Percentiles rank a stretch among this genome's conserved stretches.
phyloP scores from a whole-genome alignment of 2,888 invertebrate species.

The Halictus quadricinctus region DNA sequence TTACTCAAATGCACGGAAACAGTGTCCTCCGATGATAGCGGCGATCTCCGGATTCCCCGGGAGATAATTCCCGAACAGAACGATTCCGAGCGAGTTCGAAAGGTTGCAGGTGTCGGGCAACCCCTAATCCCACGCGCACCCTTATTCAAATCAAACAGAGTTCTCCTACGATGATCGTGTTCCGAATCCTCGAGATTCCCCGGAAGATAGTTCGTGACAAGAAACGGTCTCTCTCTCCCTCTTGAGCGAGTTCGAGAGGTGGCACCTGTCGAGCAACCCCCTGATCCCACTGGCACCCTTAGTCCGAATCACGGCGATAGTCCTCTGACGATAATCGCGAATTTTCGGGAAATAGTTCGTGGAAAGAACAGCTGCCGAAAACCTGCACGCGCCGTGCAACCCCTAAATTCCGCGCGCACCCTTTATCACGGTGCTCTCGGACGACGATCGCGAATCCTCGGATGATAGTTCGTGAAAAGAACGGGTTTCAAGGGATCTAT shows the following conservation, averaged over 20 bases:
- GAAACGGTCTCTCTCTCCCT: too few relatives aligned
- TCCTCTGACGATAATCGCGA: background rate
- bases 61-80: background rate
- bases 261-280: too few relatives aligned
- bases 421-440: background rate
- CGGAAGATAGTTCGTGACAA: too few relatives aligned
- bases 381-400: background rate
- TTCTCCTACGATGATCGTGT: too few relatives aligned
- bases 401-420: background rate
- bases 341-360: background rate
- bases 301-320: background rate
- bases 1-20: background rate
- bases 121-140: background rate
- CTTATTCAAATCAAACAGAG: too few relatives aligned
- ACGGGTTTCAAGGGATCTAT: background rate
- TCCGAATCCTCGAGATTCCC: too few relatives aligned
- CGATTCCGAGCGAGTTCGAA: background rate
- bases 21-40: too few relatives aligned
- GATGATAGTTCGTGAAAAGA: background rate
- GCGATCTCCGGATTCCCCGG: background rate
- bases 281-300: background rate
- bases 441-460: background rate
- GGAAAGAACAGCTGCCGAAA: background rate
- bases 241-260: background rate
- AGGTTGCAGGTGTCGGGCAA: constrained; percentile 12